Evolutionary conservation across 2,888 invertebrate species (phyloP), one percentile per base, ranked within the genome.

Genomic region (Pocota personata): DNA sequence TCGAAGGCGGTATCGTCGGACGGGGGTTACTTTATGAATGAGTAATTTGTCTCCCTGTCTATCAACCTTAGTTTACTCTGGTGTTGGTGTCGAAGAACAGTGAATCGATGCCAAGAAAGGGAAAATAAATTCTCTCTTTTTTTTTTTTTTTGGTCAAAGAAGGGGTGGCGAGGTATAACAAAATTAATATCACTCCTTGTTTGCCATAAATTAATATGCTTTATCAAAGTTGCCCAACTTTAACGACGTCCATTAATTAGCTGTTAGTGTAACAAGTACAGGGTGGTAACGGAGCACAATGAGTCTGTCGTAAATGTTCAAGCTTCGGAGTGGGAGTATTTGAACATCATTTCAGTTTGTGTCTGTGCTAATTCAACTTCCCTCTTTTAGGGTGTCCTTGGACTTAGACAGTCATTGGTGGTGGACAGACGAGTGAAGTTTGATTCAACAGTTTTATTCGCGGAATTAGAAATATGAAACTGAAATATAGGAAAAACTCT

Each of bases 201-300:
- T 79, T 79, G 72, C 64, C 78, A 79, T 72, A 79, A 79, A 79
- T 79, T 79, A 79, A 79, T 72, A 71, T 57, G 55, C 71, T 64
- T 64, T 79, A 79, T 79, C 78, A 79, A 72, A 71, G 78, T 72
- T 72, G 55, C 71, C 72, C 35, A 72, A 79, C 71, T 79, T 57
- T 55, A 79, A 79, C 57, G 57, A 71, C 12, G 62, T 46, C 64
- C 78, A 79, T 79, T 79, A 79, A 79, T 71, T 72, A 79, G 78
- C 43, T 62, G 60, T 46, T 78, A 52, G 77, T 60, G 69, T 77
- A 78, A 78, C 78, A 78, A 78, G 78, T 78, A 62, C 40, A 55
- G 78, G 37, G 69, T 60, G 78, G 43, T 7, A 16, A 55, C 27
- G 19, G 21, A 30, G 43, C 8, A 43, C 19, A 3, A 19, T 8